phyloP scores from a whole-genome alignment of 2,113 vertebrate genomes.

The Pituophis catenifer region DNA sequence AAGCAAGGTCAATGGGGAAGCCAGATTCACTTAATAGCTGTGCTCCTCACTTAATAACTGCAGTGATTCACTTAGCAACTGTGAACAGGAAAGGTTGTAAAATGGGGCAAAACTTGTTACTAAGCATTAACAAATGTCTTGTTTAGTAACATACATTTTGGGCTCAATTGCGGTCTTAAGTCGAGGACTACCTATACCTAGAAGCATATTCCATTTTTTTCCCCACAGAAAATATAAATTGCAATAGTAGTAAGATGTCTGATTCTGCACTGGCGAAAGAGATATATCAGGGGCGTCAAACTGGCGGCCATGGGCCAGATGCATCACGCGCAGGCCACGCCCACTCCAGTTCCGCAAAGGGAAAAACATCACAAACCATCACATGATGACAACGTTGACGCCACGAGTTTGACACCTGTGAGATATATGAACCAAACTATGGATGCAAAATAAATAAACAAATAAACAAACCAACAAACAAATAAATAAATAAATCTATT shows the following conservation, averaged over 20 bases:
- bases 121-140: not conserved
- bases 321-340: too few relatives aligned
- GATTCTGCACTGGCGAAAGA: not conserved
- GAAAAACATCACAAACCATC: too few relatives aligned
- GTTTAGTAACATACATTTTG: not conserved
- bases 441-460: not conserved
- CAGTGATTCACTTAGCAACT: not conserved
- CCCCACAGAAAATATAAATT: not conserved
- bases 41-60: not conserved
- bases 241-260: not conserved
- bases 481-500: not conserved
- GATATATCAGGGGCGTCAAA: not conserved
- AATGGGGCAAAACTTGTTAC: not conserved
- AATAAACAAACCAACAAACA: not conserved
- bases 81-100: not conserved
- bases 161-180: not conserved
- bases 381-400: too few relatives aligned
- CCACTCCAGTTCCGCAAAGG: too few relatives aligned
- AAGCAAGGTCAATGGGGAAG: not conserved
- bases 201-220: not conserved
- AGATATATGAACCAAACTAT: not conserved
- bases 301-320: too few relatives aligned
- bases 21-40: not conserved
- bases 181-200: not conserved
- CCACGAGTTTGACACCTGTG: not conserved